These are phyloP conservation scores for Cheirogaleus major DNA, from an alignment of 2,797 vertebrate species.

Conservation along the genomic window DNA sequence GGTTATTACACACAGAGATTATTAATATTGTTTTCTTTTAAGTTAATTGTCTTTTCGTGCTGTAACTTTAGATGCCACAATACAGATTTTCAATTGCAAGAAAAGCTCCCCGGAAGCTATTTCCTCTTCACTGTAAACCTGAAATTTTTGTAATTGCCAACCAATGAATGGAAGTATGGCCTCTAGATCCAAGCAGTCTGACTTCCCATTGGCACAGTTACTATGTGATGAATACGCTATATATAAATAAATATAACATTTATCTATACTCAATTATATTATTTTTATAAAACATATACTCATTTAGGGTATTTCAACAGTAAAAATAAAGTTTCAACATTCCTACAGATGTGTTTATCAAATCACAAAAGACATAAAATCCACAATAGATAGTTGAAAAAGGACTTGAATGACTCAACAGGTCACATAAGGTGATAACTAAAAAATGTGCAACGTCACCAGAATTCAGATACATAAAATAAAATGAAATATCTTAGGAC, in stretches of 20 bases:
- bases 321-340: background rate
- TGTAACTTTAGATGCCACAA: background rate
- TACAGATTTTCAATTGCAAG: background rate
- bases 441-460: background rate
- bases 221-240: background rate
- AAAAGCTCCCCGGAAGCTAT: background rate
- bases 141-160: background rate
- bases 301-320: background rate
- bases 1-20: background rate
- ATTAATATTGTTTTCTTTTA: background rate
- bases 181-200: background rate
- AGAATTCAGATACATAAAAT: background rate
- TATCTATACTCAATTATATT: background rate
- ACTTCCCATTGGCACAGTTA: background rate
- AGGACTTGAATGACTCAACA: background rate
- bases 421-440: background rate
- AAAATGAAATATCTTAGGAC: slow-evolving; percentile 1
- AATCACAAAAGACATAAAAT: background rate
- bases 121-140: background rate
- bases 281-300: background rate
- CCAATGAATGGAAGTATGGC: background rate
- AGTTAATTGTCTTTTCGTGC: background rate
- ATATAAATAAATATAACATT: background rate
- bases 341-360: background rate
- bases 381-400: background rate